A percentile compares a stretch with the other conserved stretches of the same genome.
Evolutionary conservation across 2,113 vertebrate genomes (phyloP).

Genomic region (Phrynocephalus versicolor): DNA sequence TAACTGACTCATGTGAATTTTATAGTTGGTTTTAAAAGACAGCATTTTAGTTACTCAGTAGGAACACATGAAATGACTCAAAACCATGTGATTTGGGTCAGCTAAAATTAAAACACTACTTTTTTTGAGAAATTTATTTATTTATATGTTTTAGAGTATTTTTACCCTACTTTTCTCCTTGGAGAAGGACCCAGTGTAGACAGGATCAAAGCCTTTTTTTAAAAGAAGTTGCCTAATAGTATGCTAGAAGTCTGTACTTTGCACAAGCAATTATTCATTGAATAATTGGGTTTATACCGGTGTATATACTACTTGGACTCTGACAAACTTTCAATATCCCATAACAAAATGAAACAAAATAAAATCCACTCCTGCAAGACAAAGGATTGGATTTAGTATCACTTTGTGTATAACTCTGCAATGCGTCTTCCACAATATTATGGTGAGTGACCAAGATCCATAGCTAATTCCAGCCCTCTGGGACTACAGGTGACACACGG

Average conservation of each 20-base stretch:
- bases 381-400: not conserved
- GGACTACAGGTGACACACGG: not conserved
- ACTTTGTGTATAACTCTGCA: not conserved
- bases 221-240: constrained; percentile 1
- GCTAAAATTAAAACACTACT: too few relatives aligned
- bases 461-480: not conserved
- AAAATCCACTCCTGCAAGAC: not conserved
- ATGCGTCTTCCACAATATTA: too few relatives aligned
- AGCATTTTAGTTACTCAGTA: too few relatives aligned
- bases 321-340: not conserved
- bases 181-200: too few relatives aligned
- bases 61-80: too few relatives aligned
- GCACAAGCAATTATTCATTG: not conserved
- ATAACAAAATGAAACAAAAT: not conserved
- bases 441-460: not conserved
- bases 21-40: too few relatives aligned
- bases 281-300: too few relatives aligned
- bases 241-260: not conserved
- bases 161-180: too few relatives aligned
- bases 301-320: not conserved
- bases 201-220: constrained; percentile 10
- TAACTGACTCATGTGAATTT: too few relatives aligned
- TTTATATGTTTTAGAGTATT: too few relatives aligned
- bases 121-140: too few relatives aligned
- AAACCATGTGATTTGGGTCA: too few relatives aligned